Evolutionary conservation across 2,888 invertebrate genomes (phyloP), one percentile per base, ranked within the genome.

Genomic region (Melinaea marsaeus): DNA sequence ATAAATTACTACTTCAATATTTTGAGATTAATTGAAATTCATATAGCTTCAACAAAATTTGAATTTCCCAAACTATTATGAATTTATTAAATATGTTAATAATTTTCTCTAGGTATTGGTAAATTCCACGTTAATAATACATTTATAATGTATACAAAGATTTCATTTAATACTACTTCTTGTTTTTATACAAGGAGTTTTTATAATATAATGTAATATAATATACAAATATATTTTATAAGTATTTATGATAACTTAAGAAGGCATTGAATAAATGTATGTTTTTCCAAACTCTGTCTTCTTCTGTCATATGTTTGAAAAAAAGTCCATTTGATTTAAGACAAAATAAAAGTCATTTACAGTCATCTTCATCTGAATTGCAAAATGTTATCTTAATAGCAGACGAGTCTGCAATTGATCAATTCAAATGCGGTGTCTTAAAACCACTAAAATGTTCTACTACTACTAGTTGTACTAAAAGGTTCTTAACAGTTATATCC

Each of bases 371-470:
- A 45, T 54, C 56, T 56, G 59, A 22, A 61, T 61, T 51, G 58
- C 56, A 46, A 54, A 62, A 61, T 59, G 61, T 55, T 65, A 65
- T 65, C 57, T 62, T 47, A 33, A 61, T 47, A 58, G 46, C n/a
- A 55, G 32, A 51, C n/a, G 54, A 56, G 58, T 42, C 46, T 58
- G 58, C 58, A 37, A 60, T 64, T 64, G 37, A 56, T 34, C 47
- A 22, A 22, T 22, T 22, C 22, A 57, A 61, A 64, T 61, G 58
- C 58, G 42, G 51, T 51, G 56, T 45, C 51, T 35, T 45, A 58
- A 60, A 47, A 62, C 46, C 32, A 56, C 57, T 45, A 51, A 57
- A 46, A 62, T 62, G n/a, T n/a, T n/a, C n/a, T n/a, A n/a, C n/a
- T n/a, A n/a, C n/a, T n/a, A n/a, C n/a, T n/a, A n/a, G n/a, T n/a